Conservation (phyloP, 2,888 invertebrate genomes). For the Drosophila paranaensis region DNA sequence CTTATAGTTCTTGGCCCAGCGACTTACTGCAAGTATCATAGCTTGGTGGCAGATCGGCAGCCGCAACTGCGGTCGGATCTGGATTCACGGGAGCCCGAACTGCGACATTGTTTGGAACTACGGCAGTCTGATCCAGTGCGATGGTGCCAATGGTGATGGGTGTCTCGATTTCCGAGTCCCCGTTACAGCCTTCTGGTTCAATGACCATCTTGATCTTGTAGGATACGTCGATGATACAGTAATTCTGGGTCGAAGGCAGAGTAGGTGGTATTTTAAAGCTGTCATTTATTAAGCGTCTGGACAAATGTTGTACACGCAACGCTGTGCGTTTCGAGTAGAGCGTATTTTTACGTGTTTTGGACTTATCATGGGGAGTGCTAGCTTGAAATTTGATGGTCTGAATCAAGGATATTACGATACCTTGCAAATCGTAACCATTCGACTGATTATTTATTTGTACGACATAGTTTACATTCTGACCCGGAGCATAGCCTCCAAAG, state of each 20-base stretch:
- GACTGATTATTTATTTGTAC: slow-evolving; percentile 90
- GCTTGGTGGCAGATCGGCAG: slow-evolving; percentile 64
- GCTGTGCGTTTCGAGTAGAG: slow-evolving; percentile 20
- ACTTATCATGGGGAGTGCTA: slow-evolving; percentile 42
- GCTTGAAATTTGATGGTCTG: slow-evolving; percentile 61
- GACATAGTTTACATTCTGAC: slow-evolving; percentile 88
- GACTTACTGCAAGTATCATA: slow-evolving; percentile 70
- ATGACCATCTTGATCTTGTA: slow-evolving; percentile 55
- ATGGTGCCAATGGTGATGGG: slow-evolving; percentile 74
- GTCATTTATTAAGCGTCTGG: slow-evolving; percentile 57
- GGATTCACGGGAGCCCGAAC: slow-evolving; percentile 10
- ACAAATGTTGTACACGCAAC: slow-evolving; percentile 45
- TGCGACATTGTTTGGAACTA: no score
- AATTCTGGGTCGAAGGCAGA: slow-evolving; percentile 59
- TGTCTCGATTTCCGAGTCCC: slow-evolving; percentile 44
- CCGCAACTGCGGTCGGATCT: slow-evolving; percentile 46
- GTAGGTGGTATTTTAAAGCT: slow-evolving; percentile 60
- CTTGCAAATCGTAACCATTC: slow-evolving; percentile 80
- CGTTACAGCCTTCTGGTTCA: slow-evolving; percentile 43
- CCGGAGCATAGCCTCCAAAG: slow-evolving; percentile 89
- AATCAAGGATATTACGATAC: slow-evolving; percentile 52
- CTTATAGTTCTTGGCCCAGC: no score
- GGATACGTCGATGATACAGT: slow-evolving; percentile 52
- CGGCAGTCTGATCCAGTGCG: slow-evolving; percentile 48
- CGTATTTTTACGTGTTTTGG: slow-evolving; percentile 22